phyloP scores from a whole-genome alignment of 2,113 vertebrate species.

The Oceanodroma tethys region DNA sequence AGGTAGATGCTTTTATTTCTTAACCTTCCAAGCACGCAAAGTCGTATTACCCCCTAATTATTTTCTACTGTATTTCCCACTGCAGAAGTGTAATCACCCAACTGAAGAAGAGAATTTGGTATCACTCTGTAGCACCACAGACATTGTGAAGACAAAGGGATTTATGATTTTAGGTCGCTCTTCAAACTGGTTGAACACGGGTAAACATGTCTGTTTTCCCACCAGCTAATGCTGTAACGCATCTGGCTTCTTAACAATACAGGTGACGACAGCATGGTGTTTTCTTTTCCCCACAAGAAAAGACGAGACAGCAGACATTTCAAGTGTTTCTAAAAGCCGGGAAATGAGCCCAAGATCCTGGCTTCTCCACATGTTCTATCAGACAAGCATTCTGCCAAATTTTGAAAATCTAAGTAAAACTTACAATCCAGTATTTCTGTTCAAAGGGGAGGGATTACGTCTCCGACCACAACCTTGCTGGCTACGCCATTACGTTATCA shows the following conservation, averaged over 20 bases:
- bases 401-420: background rate
- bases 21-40: background rate
- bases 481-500: background rate
- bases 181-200: background rate
- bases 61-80: background rate
- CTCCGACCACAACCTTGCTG: background rate
- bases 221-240: background rate
- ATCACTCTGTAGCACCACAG: background rate
- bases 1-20: background rate
- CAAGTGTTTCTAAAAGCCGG: background rate
- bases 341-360: background rate
- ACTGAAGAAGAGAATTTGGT: background rate
- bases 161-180: background rate
- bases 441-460: background rate
- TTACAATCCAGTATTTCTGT: background rate
- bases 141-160: background rate
- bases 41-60: background rate
- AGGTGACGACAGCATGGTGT: background rate
- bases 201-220: background rate
- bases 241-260: background rate
- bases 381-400: background rate
- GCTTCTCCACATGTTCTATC: background rate
- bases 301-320: accelerated
- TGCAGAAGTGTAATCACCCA: background rate
- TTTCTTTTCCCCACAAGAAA: background rate